A percentile compares a stretch with the other conserved stretches of the same genome.
These are phyloP conservation scores for Hylaeus anthracinus DNA, from an alignment of 1,140 invertebrate genomes.

Conservation along the genomic window DNA sequence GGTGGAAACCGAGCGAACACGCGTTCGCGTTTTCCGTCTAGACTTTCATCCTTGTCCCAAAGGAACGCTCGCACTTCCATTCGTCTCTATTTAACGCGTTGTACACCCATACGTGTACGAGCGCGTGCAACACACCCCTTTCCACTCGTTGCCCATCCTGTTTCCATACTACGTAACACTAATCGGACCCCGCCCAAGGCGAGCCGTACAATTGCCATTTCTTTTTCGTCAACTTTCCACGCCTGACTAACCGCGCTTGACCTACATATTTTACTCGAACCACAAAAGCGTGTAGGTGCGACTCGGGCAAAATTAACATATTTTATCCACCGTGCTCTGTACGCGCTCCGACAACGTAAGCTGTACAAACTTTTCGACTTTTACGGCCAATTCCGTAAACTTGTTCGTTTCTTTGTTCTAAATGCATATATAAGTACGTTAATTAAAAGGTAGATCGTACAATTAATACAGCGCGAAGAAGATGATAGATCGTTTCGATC, in stretches of 20 bases:
- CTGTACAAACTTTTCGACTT: too few relatives aligned
- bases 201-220: background rate
- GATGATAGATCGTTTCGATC: too few relatives aligned
- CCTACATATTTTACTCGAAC: too few relatives aligned
- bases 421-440: too few relatives aligned
- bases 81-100: conserved; percentile 37
- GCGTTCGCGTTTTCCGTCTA: conserved; percentile 41
- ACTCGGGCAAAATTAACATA: too few relatives aligned
- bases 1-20: background rate
- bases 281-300: too few relatives aligned
- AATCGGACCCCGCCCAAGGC: background rate
- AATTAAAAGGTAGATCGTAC: too few relatives aligned
- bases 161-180: background rate
- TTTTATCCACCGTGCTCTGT: too few relatives aligned
- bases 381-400: too few relatives aligned
- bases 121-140: background rate
- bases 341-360: too few relatives aligned
- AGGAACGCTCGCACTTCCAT: conserved; percentile 55
- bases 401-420: too few relatives aligned
- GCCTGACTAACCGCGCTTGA: background rate
- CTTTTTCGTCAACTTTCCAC: background rate
- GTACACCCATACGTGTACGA: background rate
- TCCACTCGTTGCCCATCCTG: background rate
- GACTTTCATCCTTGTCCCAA: conserved; percentile 53
- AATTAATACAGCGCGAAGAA: too few relatives aligned